Conservation (phyloP, 2,888 invertebrate genomes). For the Penaeus monodon region DNA sequence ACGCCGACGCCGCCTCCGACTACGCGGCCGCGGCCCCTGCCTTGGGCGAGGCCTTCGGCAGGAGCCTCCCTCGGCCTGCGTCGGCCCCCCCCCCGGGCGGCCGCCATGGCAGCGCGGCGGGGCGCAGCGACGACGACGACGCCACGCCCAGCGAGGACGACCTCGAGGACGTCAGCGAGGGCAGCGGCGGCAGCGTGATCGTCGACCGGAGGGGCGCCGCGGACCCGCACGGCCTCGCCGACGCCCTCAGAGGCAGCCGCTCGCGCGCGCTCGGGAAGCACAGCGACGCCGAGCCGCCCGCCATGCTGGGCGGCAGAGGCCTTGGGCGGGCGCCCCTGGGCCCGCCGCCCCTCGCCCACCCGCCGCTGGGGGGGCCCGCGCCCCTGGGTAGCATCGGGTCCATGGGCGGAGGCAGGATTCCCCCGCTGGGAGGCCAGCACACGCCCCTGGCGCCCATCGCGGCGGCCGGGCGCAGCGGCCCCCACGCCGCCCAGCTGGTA, state of each 20-base stretch:
- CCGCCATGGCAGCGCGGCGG: too few species aligned
- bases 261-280: too few species aligned
- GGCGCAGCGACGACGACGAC: too few species aligned
- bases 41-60: not conserved
- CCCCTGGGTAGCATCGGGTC: not conserved
- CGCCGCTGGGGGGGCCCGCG: slow-evolving; percentile 29
- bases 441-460: slow-evolving; percentile 53
- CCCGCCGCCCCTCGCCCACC: slow-evolving; percentile 31
- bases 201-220: too few species aligned
- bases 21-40: slow-evolving; percentile 23
- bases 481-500: slow-evolving; percentile 26
- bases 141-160: too few species aligned
- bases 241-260: too few species aligned
- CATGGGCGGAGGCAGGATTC: slow-evolving; percentile 26
- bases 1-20: slow-evolving; percentile 27
- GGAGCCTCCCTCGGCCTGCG: not conserved
- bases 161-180: too few species aligned
- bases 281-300: not conserved
- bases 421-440: slow-evolving; percentile 46
- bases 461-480: slow-evolving; percentile 30
- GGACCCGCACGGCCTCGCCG: too few species aligned
- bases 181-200: too few species aligned
- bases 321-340: slow-evolving; percentile 23
- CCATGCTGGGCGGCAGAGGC: slow-evolving; percentile 36
- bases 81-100: too few species aligned